Base-by-base conservation (phyloP, 2,888 invertebrate species). In the Dione juno region DNA sequence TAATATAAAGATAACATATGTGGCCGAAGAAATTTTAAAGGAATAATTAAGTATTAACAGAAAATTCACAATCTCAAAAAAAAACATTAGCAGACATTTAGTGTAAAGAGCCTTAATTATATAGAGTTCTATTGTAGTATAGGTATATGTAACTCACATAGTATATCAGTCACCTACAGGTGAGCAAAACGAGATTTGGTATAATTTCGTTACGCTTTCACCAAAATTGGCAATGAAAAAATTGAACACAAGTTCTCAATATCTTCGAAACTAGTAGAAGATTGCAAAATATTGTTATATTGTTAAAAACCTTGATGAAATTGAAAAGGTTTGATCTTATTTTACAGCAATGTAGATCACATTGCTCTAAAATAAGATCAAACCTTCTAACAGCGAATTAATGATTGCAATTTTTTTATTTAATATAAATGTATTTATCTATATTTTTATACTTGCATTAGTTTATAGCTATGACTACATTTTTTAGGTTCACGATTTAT, bases 181-280 rank as follows among this genome's bases (percentile, higher is more conserved):
- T 65, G n/a, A 28, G 52, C 52, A 48, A 61, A 35, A 57, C 45
- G 50, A 19, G 69, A 67, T 65, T 73, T 71, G 67, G 67, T 73
- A 21, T 50, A 69, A 66, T 50, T 57, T 66, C 54, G 74, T 74
- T 69, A 75, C 76, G 75, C 76, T 76, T 74, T 76, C 76, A 66
- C 76, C 64, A 43, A 71, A 76, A 70, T 74, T 75, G 72, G 73
- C 71, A 75, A 73, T 66, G 66, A 71, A 73, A 72, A 72, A 74
- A 45, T 45, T 54, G 35, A 71, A 71, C 50, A 67, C 65, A 69
- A 71, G 54, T 66, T 54, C 65, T 66, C 73, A 69, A 71, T 73
- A 66, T 73, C 71, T 61, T 57, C 59, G 69, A 72, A 69, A 73
- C 45, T 67, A 35, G 8, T 52, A 52, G 63, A 72, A 67, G 43